These are phyloP conservation scores for Perca fluviatilis DNA, from an alignment of 2,113 vertebrate species.

Conservation along the genomic window DNA sequence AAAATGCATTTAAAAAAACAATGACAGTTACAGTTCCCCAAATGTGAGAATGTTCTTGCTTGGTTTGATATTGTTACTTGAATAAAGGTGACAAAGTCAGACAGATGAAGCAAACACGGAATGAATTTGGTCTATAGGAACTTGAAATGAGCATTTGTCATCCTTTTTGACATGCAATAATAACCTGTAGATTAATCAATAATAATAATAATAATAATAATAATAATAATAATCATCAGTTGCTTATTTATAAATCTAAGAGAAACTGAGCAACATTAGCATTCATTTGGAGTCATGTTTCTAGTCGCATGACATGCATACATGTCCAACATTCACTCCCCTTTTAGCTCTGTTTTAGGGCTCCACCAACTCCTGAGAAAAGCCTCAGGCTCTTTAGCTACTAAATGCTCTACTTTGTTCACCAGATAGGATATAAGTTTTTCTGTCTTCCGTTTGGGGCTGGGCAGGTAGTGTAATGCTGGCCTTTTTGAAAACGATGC, in stretches of 20 bases:
- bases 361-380: no score
- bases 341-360: no score
- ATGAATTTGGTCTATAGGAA: not conserved
- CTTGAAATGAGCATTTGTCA: not conserved
- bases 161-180: not conserved
- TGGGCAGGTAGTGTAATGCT: not conserved
- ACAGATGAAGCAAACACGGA: not conserved
- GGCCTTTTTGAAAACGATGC: not conserved
- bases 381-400: no score
- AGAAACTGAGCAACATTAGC: no score
- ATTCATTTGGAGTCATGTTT: no score
- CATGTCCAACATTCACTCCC: no score
- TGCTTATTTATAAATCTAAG: no score
- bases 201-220: not conserved
- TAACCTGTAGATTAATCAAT: not conserved
- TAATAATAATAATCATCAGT: not conserved
- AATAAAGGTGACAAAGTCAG: not conserved
- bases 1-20: no score
- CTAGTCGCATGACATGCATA: no score
- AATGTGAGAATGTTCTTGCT: not conserved
- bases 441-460: not conserved
- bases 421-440: not conserved
- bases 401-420: not conserved
- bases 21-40: not conserved
- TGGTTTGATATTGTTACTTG: not conserved